Evolutionary conservation across 1,140 invertebrate genomes (phyloP), one percentile per base, ranked within the genome.

Genomic region (Anastrepha ludens): DNA sequence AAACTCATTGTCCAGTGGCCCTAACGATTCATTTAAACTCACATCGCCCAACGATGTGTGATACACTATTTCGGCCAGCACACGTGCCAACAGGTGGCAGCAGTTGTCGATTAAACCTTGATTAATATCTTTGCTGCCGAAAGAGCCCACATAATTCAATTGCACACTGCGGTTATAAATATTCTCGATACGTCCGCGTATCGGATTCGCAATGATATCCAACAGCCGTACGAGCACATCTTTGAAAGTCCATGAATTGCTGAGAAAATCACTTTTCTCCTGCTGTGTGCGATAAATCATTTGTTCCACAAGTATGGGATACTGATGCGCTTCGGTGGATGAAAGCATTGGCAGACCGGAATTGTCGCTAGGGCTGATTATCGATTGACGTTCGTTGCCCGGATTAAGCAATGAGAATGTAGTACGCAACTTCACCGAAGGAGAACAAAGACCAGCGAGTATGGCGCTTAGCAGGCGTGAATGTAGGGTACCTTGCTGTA

Each of bases 1-100:
- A 65, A 64, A 41, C 20, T 65, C 17, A n/a, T n/a, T n/a, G n/a
- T n/a, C n/a, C n/a, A n/a, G n/a, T n/a, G n/a, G n/a, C n/a, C n/a
- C n/a, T n/a, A 2, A 44, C 0, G 2, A 29, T 1, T 6, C 8
- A 47, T 64, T 87, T 62, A 15, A 64, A 88, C 88, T 90, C 88
- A 90, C 90, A 81, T 94, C 93, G 0, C 91, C 90, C 86, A 93
- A 81, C 0, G 92, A 89, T 89, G 94, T 94, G 90, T 97, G 96
- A 86, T 96, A 96, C 0, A 98, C 96, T 67, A 99, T 94, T 94
- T 99, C 98, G 5, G 97, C 97, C 47, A 99, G 95, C 0, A 99
- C 96, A 74, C 97, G 95, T 0, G 97, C 96, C 64, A 98, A 92
- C 39, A 99, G 94, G 90, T 98, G 96, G 91, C 98, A 98, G 89